Evolutionary conservation across 2,888 invertebrate genomes (phyloP).

Genomic region (Oasisia sp.): DNA sequence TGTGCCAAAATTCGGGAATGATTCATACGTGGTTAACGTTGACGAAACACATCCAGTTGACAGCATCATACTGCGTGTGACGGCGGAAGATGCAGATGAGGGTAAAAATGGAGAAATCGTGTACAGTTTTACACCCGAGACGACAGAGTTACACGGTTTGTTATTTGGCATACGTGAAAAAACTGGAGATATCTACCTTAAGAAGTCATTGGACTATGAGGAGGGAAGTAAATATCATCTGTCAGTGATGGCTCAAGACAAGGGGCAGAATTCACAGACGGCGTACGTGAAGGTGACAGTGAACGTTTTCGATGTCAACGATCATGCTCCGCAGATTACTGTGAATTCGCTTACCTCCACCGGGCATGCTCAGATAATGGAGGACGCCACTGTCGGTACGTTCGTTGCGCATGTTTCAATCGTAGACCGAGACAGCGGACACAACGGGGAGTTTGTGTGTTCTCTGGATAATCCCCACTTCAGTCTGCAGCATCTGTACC

Average conservation of each 20-base stretch:
- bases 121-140: constrained; percentile 8
- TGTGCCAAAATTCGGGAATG: constrained; percentile 18
- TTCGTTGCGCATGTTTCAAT: constrained; percentile 21
- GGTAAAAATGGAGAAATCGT: constrained; percentile 20
- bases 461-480: neutral
- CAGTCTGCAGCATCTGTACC: neutral
- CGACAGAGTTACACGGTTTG: neutral
- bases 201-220: neutral
- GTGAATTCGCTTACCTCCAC: constrained; percentile 17
- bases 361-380: constrained; percentile 13
- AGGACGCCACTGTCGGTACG: constrained; percentile 14
- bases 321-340: constrained; percentile 22
- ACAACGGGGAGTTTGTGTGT: constrained; percentile 25
- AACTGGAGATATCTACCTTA: constrained; percentile 27
- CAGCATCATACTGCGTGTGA: neutral
- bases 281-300: neutral
- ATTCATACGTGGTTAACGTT: constrained; percentile 13
- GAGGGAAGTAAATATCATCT: neutral
- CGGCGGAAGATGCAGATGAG: constrained; percentile 22
- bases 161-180: constrained; percentile 21
- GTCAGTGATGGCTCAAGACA: neutral
- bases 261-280: neutral
- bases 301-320: constrained; percentile 24
- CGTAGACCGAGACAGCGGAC: constrained; percentile 22
- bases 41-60: neutral